Conservation (phyloP, 2,888 invertebrate genomes). For the Phyllotreta striolata region DNA sequence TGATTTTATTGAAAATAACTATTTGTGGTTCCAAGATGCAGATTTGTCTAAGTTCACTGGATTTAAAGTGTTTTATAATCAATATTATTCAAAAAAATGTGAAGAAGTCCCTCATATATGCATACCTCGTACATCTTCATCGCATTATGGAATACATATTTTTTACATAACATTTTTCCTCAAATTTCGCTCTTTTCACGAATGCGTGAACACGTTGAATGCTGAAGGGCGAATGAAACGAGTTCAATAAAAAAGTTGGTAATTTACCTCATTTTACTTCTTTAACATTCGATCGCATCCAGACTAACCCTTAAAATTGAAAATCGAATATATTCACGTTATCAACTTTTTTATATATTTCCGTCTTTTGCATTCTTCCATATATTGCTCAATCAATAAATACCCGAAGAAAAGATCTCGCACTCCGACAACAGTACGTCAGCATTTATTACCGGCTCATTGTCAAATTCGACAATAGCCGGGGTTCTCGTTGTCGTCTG, state of each 20-base stretch:
- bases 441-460: constrained; percentile 30
- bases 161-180: no score
- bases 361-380: constrained; percentile 15
- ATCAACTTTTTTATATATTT: constrained; percentile 18
- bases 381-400: constrained; percentile 24
- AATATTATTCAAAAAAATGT: constrained; percentile 4
- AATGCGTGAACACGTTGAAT: no score
- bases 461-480: constrained; percentile 29
- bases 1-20: no score
- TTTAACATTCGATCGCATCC: constrained; percentile 2
- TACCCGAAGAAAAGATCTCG: constrained; percentile 21
- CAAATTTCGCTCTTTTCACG: no score
- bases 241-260: background rate
- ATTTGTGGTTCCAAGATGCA: no score
- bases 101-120: constrained; percentile 13
- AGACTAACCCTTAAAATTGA: constrained; percentile 10
- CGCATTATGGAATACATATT: no score
- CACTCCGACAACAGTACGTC: constrained; percentile 23
- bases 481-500: constrained; percentile 25
- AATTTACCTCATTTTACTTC: background rate
- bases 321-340: constrained; percentile 12
- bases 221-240: no score
- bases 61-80: no score
- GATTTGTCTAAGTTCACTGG: no score
- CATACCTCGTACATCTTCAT: background rate